These are phyloP conservation scores for Alces alces DNA, from an alignment of 2,113 vertebrate species.

Conservation along the genomic window DNA sequence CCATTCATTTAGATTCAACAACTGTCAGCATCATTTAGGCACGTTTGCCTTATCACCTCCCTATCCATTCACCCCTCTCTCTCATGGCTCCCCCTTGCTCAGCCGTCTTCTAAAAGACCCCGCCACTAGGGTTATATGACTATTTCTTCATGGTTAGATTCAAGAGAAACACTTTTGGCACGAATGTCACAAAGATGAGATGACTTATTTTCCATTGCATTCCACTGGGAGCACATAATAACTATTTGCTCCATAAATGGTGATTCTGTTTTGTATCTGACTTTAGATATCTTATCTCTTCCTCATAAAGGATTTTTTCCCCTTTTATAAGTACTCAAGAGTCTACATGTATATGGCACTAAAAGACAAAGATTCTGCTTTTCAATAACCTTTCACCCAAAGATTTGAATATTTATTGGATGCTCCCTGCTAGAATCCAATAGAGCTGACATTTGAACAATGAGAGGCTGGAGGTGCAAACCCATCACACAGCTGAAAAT, in stretches of 20 bases:
- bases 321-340: neutral
- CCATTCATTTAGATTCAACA: neutral
- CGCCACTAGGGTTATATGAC: neutral
- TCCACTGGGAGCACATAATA: neutral
- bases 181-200: neutral
- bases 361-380: neutral
- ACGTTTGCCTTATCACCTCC: neutral
- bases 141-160: neutral
- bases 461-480: neutral
- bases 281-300: neutral
- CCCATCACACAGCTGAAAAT: neutral
- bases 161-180: neutral
- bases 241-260: neutral
- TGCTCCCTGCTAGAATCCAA: neutral
- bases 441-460: neutral
- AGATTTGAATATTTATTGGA: neutral
- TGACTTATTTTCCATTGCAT: neutral
- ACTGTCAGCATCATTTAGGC: neutral
- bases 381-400: neutral
- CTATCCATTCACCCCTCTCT: rapidly evolving
- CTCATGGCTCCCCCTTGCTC: neutral
- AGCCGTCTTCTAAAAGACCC: neutral
- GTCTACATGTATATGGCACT: neutral
- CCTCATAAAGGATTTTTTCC: neutral
- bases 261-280: neutral